Percentiles rank a stretch among this genome's conserved stretches.
These are phyloP conservation scores for Edolisoma coerulescens DNA, from an alignment of 2,113 vertebrate genomes.

Conservation along the genomic window DNA sequence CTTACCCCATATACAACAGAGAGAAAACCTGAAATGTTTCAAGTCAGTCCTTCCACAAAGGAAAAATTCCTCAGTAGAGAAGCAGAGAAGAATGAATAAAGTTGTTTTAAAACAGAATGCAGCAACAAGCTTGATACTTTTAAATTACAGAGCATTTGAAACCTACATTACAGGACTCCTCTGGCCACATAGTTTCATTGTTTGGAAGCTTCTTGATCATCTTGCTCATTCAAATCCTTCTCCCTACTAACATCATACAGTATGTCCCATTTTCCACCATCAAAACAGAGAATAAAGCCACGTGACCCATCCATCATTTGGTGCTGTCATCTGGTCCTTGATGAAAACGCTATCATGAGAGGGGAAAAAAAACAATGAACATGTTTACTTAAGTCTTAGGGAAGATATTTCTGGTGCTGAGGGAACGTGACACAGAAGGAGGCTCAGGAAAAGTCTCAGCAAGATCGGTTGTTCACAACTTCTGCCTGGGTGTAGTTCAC, in stretches of 20 bases:
- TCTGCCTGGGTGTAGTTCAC: not conserved
- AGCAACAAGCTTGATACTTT: not conserved
- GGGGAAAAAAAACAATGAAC: not conserved
- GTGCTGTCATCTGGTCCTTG: not conserved
- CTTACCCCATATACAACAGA: not conserved
- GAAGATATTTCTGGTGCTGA: not conserved
- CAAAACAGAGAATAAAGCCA: not conserved
- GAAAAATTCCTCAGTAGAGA: not conserved
- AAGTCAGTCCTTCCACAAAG: not conserved
- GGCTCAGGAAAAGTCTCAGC: not conserved
- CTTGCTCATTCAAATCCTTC: not conserved
- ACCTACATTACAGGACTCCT: not conserved
- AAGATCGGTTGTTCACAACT: not conserved
- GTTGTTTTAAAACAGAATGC: not conserved
- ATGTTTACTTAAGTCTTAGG: not conserved
- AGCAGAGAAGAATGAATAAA: not conserved
- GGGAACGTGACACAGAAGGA: not conserved
- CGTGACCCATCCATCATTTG: not conserved
- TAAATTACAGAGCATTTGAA: not conserved
- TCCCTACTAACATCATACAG: not conserved
- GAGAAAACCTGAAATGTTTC: not conserved
- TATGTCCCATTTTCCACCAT: not conserved
- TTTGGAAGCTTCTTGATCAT: not conserved
- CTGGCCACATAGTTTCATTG: not conserved
- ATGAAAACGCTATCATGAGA: not conserved